Evolutionary conservation across 37 sponge, comb jelly and placozoan species (phyloP).

Genomic region (Ianthella basta): DNA sequence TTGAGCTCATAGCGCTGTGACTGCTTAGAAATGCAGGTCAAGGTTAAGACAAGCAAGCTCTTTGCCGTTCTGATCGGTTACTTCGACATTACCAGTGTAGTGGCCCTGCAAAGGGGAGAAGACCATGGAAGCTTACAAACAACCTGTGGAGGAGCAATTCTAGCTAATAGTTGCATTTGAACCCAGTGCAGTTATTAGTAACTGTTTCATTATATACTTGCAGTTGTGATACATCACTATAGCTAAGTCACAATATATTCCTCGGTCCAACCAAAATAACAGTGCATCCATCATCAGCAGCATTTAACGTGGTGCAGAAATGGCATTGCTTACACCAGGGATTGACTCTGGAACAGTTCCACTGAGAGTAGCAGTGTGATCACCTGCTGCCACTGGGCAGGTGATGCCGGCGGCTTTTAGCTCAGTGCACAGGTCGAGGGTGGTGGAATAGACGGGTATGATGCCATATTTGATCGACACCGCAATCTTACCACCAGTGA

Average conservation of each 20-base stretch:
- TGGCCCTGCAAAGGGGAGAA: slow-evolving; percentile 29
- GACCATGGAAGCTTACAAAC: too few relatives aligned
- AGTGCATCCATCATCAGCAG: too few relatives aligned
- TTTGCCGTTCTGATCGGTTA: slow-evolving; percentile 39
- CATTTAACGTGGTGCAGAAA: too few relatives aligned
- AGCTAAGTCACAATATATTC: too few relatives aligned
- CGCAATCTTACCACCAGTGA: slow-evolving; percentile 40
- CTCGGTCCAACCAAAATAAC: too few relatives aligned
- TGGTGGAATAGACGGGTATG: slow-evolving; percentile 19
- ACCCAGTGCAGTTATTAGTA: too few relatives aligned
- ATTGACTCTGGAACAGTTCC: background rate
- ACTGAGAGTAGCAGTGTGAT: background rate
- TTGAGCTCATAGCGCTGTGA: too few relatives aligned
- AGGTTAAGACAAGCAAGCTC: slow-evolving; percentile 40
- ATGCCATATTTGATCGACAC: slow-evolving; percentile 31
- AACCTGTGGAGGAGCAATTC: too few relatives aligned
- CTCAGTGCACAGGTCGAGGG: slow-evolving; percentile 40
- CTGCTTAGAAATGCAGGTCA: slow-evolving; percentile 30
- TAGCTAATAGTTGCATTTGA: too few relatives aligned
- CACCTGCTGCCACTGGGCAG: slow-evolving; percentile 49
- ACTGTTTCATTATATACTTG: too few relatives aligned
- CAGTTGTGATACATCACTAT: too few relatives aligned
- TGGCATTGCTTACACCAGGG: slow-evolving; percentile 11
- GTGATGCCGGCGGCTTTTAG: background rate
- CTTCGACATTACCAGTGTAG: slow-evolving; percentile 34